phyloP scores from a whole-genome alignment of 2,888 invertebrate genomes.

The Salpingus planirostris region DNA sequence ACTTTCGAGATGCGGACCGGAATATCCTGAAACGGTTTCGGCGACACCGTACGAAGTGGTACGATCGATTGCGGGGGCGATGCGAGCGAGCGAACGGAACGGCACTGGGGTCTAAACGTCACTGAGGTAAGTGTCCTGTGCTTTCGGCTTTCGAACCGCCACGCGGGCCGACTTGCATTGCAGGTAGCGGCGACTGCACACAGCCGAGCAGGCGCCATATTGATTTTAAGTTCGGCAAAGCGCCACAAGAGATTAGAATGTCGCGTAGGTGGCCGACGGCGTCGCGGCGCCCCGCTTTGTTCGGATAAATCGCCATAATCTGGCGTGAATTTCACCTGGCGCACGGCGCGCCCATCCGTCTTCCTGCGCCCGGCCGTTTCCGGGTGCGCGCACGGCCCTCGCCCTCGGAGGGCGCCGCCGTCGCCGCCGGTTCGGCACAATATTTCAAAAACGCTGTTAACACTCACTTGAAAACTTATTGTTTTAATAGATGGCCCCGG shows the following conservation, averaged over 20 bases:
- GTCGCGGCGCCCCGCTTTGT: conserved; percentile 20
- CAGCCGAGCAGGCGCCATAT: conserved; percentile 42
- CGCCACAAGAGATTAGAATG: conserved; percentile 19
- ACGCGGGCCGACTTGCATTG: conserved; percentile 29
- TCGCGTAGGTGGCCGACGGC: conserved; percentile 24
- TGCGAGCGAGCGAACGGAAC: conserved; percentile 35
- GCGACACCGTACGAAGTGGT: conserved; percentile 30
- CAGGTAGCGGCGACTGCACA: conserved; percentile 36
- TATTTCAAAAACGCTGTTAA: conserved; percentile 14
- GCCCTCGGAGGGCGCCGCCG: background rate
- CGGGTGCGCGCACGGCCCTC: background rate
- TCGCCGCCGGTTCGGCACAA: conserved; percentile 8
- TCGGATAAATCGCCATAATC: conserved; percentile 24
- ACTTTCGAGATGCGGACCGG: too few relatives aligned
- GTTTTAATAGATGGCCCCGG: conserved; percentile 13
- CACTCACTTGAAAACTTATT: conserved; percentile 14
- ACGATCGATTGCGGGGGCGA: conserved; percentile 36
- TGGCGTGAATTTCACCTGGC: conserved; percentile 17
- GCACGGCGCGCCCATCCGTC: conserved; percentile 18
- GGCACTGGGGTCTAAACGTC: conserved; percentile 36
- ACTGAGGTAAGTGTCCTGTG: conserved; percentile 33
- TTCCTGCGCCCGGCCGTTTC: conserved; percentile 9
- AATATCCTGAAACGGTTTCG: conserved; percentile 27
- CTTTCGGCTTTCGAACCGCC: conserved; percentile 22
- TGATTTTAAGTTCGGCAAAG: conserved; percentile 37